Evolutionary conservation across 2,113 vertebrate species (phyloP), one percentile per base, ranked within the genome.

Genomic region (Sapajus apella): DNA sequence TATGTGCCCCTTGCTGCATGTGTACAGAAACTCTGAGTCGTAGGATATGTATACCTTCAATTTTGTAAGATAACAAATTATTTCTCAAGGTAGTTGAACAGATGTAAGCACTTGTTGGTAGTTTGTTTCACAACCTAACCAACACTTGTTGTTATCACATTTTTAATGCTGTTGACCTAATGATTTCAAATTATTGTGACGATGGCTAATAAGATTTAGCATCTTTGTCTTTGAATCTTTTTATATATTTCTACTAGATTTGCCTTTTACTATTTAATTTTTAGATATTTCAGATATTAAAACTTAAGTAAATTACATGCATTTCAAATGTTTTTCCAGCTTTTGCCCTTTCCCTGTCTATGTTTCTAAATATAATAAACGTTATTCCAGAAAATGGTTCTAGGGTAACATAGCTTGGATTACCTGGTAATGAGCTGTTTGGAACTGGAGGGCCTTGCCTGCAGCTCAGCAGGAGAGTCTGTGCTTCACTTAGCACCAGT

Each of bases 401-500:
- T n/a, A 25, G 10, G 21, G 5, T 66, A 43, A 52, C 20, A 2
- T 72, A 56, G 21, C 55, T 58, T 66, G 7, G 12, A 70, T 91
- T 25, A 56, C 11, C 27, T n/a, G 21, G 14, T 45, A 68, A 45
- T 13, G 11, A 70, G 27, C 13, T 70, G 5, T 66, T 32, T 55
- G 37, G 4, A 23, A 47, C 35, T 13, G 8, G 2, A 23, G 14
- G 17, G 6, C 18, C 5, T 21, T 80, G 8, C 3, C 43, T 66
- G 35, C 23, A 23, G 52, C 45, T 8, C 17, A 40, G n/a, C n/a
- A 37, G 30, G n/a, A 37, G 58, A 55, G n/a, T 45, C 61, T 6
- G 6, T 20, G 8, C 2, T 81, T 6, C 13, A 6, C 37, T 27
- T 1, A 37, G 12, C 11, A 21, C 21, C 13, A 11, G 18, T 21